Evolutionary conservation across 2,113 vertebrate genomes (phyloP).

Genomic region (Macquaria ambigua): DNA sequence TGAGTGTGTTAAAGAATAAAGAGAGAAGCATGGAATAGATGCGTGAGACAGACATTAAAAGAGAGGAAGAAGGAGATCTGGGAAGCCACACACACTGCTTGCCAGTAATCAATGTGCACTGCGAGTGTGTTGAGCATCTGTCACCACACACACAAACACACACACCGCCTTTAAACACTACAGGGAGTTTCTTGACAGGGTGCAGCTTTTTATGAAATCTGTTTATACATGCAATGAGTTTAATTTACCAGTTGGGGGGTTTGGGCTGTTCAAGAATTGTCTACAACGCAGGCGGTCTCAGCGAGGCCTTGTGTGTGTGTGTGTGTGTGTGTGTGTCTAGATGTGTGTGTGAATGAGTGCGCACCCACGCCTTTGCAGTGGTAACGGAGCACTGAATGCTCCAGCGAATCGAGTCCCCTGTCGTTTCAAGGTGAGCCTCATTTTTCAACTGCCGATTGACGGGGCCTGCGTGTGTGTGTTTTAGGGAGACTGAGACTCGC

Average conservation of each 20-base stretch:
- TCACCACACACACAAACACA: slow-evolving; percentile 14
- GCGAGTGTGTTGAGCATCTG: slow-evolving; percentile 61
- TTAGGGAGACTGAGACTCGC: slow-evolving; percentile 53
- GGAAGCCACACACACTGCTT: slow-evolving; percentile 21
- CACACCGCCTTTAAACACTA: slow-evolving; percentile 44
- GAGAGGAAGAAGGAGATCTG: slow-evolving; percentile 20
- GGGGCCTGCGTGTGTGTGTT: slow-evolving; percentile 23
- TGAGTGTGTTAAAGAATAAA: slow-evolving; percentile 33
- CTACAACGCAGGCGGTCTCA: background rate
- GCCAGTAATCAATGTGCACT: slow-evolving; percentile 59
- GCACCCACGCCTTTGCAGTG: slow-evolving; percentile 39
- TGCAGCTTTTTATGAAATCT: slow-evolving; percentile 55
- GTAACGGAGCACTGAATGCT: slow-evolving; percentile 69
- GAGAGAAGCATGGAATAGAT: slow-evolving; percentile 1
- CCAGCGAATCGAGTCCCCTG: slow-evolving; percentile 69
- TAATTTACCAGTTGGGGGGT: slow-evolving; percentile 63
- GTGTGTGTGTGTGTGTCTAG: slow-evolving; percentile 6
- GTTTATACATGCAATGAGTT: slow-evolving; percentile 63
- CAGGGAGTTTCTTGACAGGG: slow-evolving; percentile 45
- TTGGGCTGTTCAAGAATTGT: slow-evolving; percentile 47
- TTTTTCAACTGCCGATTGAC: slow-evolving; percentile 75
- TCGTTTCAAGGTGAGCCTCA: slow-evolving; percentile 80
- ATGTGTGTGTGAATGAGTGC: slow-evolving; percentile 15
- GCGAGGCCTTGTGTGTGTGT: slow-evolving; percentile 6
- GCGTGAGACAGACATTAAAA: slow-evolving; percentile 29